phyloP scores from a whole-genome alignment of 37 sponge, comb jelly and placozoan species.

The Agelas oroides region DNA sequence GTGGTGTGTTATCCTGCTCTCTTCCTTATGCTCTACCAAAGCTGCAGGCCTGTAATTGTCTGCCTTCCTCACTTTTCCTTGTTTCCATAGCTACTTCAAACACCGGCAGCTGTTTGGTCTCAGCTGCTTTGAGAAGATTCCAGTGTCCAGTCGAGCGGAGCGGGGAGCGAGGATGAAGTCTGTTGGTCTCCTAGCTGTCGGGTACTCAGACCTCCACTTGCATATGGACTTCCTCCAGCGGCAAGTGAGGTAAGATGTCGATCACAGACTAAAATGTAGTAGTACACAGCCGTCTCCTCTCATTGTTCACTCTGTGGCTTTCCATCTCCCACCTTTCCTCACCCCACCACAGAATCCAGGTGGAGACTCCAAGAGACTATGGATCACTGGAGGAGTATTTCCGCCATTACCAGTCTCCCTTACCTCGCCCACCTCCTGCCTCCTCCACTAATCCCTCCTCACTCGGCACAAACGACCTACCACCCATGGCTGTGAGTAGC shows the following conservation, averaged over 20 bases:
- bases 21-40: background rate
- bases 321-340: background rate
- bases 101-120: constrained; percentile 83
- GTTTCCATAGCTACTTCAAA: constrained; percentile 82
- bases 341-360: constrained; percentile 38
- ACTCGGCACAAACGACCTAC: background rate
- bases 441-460: background rate
- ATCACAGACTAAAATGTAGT: background rate
- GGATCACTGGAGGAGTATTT: constrained; percentile 78
- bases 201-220: constrained; percentile 71
- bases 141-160: constrained; percentile 85
- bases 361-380: constrained; percentile 75
- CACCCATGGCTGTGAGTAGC: background rate
- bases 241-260: constrained; percentile 83
- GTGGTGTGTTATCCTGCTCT: background rate
- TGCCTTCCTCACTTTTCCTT: background rate
- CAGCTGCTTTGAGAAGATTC: constrained; percentile 87
- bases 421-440: background rate
- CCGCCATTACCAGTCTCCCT: constrained; percentile 39
- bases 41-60: background rate
- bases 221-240: constrained; percentile 87
- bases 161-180: constrained; percentile 97
- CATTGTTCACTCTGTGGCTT: background rate
- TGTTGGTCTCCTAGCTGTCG: constrained; percentile 86
- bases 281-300: background rate